Conservation (phyloP, 2,797 vertebrate species). For the Gouania willdenowi region DNA sequence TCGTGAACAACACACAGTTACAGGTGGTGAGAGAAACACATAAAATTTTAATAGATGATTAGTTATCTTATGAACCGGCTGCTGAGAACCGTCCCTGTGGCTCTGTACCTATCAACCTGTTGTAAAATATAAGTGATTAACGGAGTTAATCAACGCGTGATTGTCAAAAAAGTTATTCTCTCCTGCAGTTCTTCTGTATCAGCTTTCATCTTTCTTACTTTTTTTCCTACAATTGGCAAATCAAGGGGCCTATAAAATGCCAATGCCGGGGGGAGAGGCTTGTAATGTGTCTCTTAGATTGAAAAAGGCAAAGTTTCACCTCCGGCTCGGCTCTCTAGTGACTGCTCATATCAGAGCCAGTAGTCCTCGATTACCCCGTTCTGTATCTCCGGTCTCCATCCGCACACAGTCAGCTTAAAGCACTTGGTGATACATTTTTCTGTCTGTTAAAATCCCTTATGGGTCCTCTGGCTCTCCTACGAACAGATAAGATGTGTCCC, state of each 20-base stretch:
- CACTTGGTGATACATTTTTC: conserved; percentile 29
- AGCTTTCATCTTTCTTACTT: neutral
- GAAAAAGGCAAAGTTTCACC: conserved; percentile 51
- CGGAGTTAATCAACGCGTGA: conserved; percentile 15
- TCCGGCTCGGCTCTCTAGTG: conserved; percentile 34
- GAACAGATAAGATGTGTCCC: conserved; percentile 17
- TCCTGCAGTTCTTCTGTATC: neutral
- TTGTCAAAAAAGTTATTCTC: conserved; percentile 2
- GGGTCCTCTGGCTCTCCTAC: conserved; percentile 14
- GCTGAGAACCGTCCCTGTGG: too few relatives aligned
- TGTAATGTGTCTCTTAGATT: conserved; percentile 48
- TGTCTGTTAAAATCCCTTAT: conserved; percentile 33
- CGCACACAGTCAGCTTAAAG: conserved; percentile 26
- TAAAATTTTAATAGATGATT: too few relatives aligned
- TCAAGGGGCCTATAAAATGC: conserved; percentile 24
- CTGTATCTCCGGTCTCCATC: conserved; percentile 41
- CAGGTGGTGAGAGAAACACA: too few relatives aligned
- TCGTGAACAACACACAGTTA: too few relatives aligned
- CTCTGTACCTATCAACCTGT: too few relatives aligned
- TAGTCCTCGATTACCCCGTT: conserved; percentile 46
- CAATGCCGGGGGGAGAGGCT: conserved; percentile 30
- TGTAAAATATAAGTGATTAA: conserved; percentile 5
- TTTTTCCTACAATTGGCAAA: conserved; percentile 19
- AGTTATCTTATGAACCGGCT: too few relatives aligned
- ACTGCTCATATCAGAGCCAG: conserved; percentile 35